These are phyloP conservation scores for Alligator mississippiensis DNA, from an alignment of 2,113 vertebrate species.

Conservation along the genomic window DNA sequence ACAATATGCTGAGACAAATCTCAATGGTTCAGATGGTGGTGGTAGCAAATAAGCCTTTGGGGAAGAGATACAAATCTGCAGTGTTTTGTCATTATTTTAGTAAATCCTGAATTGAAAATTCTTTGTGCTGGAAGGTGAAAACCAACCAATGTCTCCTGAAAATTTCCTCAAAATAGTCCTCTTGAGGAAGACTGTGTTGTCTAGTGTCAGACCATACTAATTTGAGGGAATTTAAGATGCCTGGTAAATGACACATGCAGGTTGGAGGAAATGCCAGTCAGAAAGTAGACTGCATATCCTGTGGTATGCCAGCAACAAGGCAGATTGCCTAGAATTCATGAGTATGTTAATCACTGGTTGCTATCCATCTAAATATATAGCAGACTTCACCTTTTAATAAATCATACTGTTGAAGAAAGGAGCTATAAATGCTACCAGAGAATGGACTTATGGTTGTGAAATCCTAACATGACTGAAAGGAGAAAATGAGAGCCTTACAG, in stretches of 20 bases:
- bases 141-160: not conserved
- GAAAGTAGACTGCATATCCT: conserved; percentile 26
- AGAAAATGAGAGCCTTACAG: conserved; percentile 28
- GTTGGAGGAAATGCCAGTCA: not conserved
- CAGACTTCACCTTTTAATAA: conserved; percentile 31
- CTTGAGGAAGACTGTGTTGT: not conserved
- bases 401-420: not conserved
- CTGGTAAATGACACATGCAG: conserved; percentile 19
- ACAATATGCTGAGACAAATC: conserved; percentile 21
- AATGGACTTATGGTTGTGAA: conserved; percentile 32
- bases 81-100: conserved; percentile 32
- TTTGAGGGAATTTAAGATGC: conserved; percentile 26
- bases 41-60: conserved; percentile 46
- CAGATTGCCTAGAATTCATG: not conserved
- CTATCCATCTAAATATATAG: conserved; percentile 1
- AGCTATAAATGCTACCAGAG: conserved; percentile 34
- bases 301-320: not conserved
- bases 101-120: not conserved
- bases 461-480: conserved; percentile 4
- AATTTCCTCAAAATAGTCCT: not conserved
- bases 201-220: conserved; percentile 27
- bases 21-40: conserved; percentile 63
- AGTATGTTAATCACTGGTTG: conserved; percentile 39
- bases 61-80: conserved; percentile 24
- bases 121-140: not conserved